These are phyloP conservation scores for Nemotelus pantherinus DNA, from an alignment of 2,888 invertebrate species.

Conservation along the genomic window DNA sequence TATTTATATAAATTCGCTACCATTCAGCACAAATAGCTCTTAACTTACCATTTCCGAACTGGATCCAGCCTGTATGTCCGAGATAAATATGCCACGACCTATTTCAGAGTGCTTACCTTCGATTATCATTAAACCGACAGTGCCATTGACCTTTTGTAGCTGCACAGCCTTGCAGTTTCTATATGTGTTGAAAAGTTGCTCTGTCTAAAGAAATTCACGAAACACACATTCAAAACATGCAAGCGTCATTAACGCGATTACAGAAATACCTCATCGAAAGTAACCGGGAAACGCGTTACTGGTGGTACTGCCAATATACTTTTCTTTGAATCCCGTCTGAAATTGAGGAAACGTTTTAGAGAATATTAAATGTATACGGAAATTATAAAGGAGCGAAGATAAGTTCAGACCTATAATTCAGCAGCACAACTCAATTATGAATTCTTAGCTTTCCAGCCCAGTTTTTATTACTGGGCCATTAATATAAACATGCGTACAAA, in stretches of 20 bases:
- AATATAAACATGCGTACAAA: too few species aligned
- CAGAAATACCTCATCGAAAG: constrained; percentile 78
- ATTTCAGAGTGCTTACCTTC: constrained; percentile 93
- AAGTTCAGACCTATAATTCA: too few species aligned
- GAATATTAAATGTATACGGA: constrained; percentile 50
- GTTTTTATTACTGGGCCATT: too few species aligned
- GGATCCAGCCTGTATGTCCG: constrained; percentile 90
- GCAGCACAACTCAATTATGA: too few species aligned
- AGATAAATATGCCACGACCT: constrained; percentile 91
- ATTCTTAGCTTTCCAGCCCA: too few species aligned
- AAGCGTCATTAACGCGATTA: background rate
- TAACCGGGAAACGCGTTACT: constrained; percentile 84
- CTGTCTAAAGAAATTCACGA: constrained; percentile 42
- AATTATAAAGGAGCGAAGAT: constrained; percentile 30
- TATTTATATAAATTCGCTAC: constrained; percentile 57
- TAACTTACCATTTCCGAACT: constrained; percentile 80
- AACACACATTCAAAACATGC: constrained; percentile 12
- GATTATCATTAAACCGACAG: constrained; percentile 93
- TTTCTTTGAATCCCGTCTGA: constrained; percentile 72
- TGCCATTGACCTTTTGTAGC: constrained; percentile 81
- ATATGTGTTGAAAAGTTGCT: constrained; percentile 66
- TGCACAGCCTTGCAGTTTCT: constrained; percentile 83
- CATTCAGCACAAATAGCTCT: background rate
- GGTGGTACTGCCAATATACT: constrained; percentile 91
- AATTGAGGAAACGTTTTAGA: background rate